Evolutionary conservation across 1,140 invertebrate species (phyloP), one percentile per base, ranked within the genome.

Genomic region (Diorhabda elongata): DNA sequence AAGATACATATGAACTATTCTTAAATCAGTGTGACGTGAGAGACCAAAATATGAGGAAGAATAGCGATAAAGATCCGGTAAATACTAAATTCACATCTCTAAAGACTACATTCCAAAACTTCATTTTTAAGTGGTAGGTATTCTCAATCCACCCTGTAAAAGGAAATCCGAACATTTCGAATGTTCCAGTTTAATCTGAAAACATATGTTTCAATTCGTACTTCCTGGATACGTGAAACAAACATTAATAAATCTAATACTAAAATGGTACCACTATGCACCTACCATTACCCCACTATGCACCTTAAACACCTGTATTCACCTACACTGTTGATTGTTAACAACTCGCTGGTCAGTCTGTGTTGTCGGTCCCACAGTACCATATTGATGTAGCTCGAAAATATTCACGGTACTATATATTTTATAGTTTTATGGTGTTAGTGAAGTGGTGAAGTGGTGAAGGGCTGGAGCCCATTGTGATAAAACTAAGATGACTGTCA

Each of bases 401-500:
- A 6, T n/a, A n/a, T 52, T 4, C n/a, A 52, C 47, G 47, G 47
- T 52, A 52, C 47, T n/a, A 52, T 52, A 8, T 52, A 11, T 42
- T 60, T 5, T 7, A 60, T 42, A 9, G 58, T 64, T 45, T 8
- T 60, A 67, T 67, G 65, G 65, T 67, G 65, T 60, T 47, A 9
- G 64, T 65, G 64, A 44, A 47, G 65, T 67, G 65, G 26, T 26
- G 26, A 26, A 67, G 65, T 67, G 65, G 7, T 60, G 42, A 6
- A 67, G 57, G 58, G 65, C 65, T 45, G 26, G 61, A 56, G 58
- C 65, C 65, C 43, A 44, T 56, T 60, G 65, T 67, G 65, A 67
- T 60, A 59, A 60, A 5, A 41, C 5, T 45, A 45, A 60, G 11
- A 95, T 94, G 92, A 94, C 92, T 74, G 88, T 95, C 74, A 92